A percentile compares a stretch with the other conserved stretches of the same genome.
phyloP scores from a whole-genome alignment of 2,888 invertebrate species.

The Therioaphis trifolii region DNA sequence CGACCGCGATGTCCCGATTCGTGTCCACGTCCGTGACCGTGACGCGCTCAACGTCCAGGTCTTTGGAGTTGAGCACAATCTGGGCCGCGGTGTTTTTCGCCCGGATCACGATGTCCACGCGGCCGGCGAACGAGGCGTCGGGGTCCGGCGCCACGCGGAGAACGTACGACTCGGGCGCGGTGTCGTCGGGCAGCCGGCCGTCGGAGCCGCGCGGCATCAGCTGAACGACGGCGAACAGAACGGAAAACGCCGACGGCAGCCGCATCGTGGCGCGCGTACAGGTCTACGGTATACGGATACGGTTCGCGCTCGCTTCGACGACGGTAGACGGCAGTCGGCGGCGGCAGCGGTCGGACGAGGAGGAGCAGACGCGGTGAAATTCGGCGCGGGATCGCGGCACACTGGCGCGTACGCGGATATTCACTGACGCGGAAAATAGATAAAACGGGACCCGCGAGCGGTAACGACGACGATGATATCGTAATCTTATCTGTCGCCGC shows the following conservation, averaged over 20 bases:
- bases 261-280: neutral
- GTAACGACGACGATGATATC: too few species aligned
- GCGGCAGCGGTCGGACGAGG: too few species aligned
- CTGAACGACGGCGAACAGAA: neutral
- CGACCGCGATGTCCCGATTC: neutral
- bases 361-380: too few species aligned
- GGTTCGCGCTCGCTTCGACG: too few species aligned
- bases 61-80: neutral
- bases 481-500: too few species aligned
- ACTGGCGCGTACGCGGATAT: too few species aligned
- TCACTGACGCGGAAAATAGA: too few species aligned
- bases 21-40: neutral
- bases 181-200: constrained; percentile 3
- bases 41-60: neutral
- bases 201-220: neutral
- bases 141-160: neutral
- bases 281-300: too few species aligned
- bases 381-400: too few species aligned
- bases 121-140: constrained; percentile 4
- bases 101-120: neutral
- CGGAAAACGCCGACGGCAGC: neutral
- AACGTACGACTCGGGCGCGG: neutral
- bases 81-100: neutral
- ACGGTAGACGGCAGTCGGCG: too few species aligned
- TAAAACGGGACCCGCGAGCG: too few species aligned